Evolutionary conservation across 2,797 vertebrate genomes (phyloP).

Genomic region (Cyclura pinguis): DNA sequence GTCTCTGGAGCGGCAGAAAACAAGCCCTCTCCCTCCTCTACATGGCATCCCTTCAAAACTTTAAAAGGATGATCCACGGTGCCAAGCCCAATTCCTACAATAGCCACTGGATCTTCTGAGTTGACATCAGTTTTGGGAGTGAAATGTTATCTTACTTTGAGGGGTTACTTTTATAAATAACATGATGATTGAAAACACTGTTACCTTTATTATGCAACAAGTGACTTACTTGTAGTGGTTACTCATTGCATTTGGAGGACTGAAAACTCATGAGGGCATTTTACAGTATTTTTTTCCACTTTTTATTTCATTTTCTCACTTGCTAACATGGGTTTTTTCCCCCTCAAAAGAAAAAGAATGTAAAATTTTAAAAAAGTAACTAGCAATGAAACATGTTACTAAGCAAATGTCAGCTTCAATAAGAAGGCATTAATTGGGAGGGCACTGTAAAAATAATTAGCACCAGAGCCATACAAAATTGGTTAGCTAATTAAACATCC

Average conservation of each 20-base stretch:
- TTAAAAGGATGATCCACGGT: too few species aligned
- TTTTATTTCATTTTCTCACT: neutral
- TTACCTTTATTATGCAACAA: neutral
- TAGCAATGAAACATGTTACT: neutral
- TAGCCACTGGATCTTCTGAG: neutral
- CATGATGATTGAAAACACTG: neutral
- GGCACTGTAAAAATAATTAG: too few species aligned
- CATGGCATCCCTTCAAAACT: too few species aligned
- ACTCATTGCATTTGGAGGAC: too few species aligned
- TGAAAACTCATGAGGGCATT: neutral
- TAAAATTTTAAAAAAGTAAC: neutral
- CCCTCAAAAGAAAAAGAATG: neutral
- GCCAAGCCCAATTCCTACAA: too few species aligned
- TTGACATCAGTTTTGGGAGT: neutral
- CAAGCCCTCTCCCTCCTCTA: too few species aligned
- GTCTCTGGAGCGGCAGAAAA: too few species aligned
- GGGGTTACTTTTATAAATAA: neutral
- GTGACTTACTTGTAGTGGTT: too few species aligned
- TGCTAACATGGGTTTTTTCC: neutral
- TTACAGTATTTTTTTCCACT: neutral
- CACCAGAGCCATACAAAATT: neutral
- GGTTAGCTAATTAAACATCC: slow-evolving; percentile 11
- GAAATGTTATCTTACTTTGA: neutral
- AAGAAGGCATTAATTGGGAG: too few species aligned
- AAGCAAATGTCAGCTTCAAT: too few species aligned